Evolutionary conservation across 2,888 invertebrate species (phyloP).

Genomic region (Siphlonurus alternatus): DNA sequence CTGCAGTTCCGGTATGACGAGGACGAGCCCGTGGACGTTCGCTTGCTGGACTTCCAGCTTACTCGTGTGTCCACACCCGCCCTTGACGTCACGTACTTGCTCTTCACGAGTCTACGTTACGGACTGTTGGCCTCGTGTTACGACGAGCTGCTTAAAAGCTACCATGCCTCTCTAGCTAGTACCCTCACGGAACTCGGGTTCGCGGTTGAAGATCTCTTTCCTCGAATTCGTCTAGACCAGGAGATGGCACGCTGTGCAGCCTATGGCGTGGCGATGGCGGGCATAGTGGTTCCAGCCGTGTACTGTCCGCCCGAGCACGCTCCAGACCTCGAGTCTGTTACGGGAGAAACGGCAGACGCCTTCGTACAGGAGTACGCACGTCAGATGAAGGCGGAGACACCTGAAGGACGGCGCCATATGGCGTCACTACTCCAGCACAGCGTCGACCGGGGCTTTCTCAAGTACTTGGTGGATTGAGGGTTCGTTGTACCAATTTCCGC

Average conservation of each 20-base stretch:
- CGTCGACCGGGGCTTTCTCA: not conserved
- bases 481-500: too few relatives aligned
- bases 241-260: not conserved
- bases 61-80: conserved; percentile 12
- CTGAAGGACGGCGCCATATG: not conserved
- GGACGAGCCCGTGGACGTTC: conserved; percentile 11
- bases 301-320: not conserved
- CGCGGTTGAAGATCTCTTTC: conserved; percentile 6
- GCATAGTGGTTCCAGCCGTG: not conserved
- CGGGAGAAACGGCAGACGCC: not conserved
- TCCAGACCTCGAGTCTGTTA: not conserved
- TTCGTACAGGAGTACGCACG: not conserved
- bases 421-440: not conserved
- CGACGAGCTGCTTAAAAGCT: conserved; percentile 12
- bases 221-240: not conserved
- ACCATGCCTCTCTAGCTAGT: conserved; percentile 10
- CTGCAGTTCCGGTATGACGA: conserved; percentile 10
- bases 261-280: not conserved
- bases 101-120: conserved; percentile 13
- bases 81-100: conserved; percentile 16
- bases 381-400: not conserved
- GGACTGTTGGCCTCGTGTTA: conserved; percentile 12
- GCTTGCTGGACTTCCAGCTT: conserved; percentile 17
- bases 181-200: not conserved
- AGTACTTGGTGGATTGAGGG: too few relatives aligned